Evolutionary conservation across 2,888 invertebrate genomes (phyloP), one percentile per base, ranked within the genome.

Genomic region (Idaea aversata): DNA sequence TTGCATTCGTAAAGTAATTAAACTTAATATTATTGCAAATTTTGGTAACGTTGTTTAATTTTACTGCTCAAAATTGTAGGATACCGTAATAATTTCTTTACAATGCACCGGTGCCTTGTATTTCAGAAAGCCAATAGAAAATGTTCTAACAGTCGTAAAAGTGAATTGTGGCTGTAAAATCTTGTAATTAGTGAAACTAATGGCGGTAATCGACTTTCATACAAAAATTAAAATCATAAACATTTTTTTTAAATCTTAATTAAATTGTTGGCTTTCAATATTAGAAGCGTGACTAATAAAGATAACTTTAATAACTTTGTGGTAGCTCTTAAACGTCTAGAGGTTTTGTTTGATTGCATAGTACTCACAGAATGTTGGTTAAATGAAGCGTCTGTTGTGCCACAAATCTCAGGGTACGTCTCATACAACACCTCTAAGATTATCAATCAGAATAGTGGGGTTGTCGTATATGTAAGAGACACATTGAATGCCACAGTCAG

Each of bases 141-240:
- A 89, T 83, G 83, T 85, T 87, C 82, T 82, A 84, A 87, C 79
- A 80, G 80, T 78, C 86, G 86, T 91, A 91, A 92, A 92, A 87
- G 78, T 76, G 79, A 86, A 91, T 88, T 83, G 88, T 81, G 78
- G 87, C 77, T 82, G 80, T 92, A 89, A 91, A 92, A 85, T 79
- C 70, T 82, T 77, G 82, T 90, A 89, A 92, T 93, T 90, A 92
- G 90, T 91, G 90, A 88, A 88, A 91, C 92, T 90, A 90, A 91
- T 91, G 80, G 82, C 66, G 69, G 82, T 86, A 86, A 89, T 88
- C 79, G 82, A 85, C 87, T 88, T 85, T 84, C 77, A 87, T 81
- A 86, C 82, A 82, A 85, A 86, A 86, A 84, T 85, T 78, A 74
- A 75, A 81, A 84, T 85, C 80, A 77, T 86, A 84, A 86, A 86